Percentiles rank a stretch among this genome's conserved stretches.
Evolutionary conservation across 2,113 vertebrate genomes (phyloP).

Genomic region (Dunckerocampus dactyliophorus): DNA sequence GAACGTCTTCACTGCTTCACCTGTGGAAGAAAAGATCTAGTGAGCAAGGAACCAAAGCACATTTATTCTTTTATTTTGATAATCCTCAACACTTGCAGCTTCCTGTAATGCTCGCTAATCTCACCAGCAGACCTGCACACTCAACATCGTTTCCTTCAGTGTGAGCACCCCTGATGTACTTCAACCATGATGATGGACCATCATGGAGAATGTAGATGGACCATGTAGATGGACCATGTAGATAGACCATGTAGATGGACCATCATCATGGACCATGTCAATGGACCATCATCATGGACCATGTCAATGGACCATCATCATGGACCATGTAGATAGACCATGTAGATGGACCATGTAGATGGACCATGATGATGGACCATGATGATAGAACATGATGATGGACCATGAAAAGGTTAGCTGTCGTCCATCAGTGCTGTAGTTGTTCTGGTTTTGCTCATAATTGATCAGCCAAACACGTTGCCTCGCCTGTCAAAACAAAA

Average conservation of each 20-base stretch:
- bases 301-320: background rate
- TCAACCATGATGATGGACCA: background rate
- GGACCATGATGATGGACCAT: background rate
- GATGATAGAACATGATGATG: no score
- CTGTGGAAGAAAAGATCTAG: background rate
- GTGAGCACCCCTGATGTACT: no score
- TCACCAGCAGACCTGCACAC: no score
- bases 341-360: background rate
- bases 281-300: background rate
- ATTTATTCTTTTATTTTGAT: conserved; percentile 36
- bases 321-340: conserved; percentile 12
- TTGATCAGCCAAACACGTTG: no score
- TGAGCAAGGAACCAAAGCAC: background rate
- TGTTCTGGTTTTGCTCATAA: no score
- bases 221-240: conserved; percentile 12
- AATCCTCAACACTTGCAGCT: conserved; percentile 37
- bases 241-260: background rate
- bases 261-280: background rate
- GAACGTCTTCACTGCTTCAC: background rate
- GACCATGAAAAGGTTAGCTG: no score
- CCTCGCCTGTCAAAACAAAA: no score
- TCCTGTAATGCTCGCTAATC: no score
- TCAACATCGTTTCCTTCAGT: no score
- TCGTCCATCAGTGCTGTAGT: no score
- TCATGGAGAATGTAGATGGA: conserved; percentile 22